Conservation (phyloP, 2,797 vertebrate genomes). For the Silurus aristotelis region DNA sequence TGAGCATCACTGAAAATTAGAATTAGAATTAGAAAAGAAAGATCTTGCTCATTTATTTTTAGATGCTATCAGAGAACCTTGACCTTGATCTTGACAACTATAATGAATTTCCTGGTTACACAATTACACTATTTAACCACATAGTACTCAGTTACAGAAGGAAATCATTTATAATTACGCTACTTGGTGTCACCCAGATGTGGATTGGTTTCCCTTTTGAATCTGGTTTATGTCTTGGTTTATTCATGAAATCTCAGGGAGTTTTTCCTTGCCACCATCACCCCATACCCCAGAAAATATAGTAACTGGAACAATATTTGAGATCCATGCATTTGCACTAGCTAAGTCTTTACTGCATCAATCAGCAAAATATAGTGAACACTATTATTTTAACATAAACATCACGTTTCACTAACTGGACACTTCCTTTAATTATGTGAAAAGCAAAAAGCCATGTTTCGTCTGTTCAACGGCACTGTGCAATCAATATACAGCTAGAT, state of each 20-base stretch:
- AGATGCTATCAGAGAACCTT: background rate
- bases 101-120: too few relatives aligned
- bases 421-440: conserved; percentile 30
- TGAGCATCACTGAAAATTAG: background rate
- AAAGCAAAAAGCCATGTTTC: conserved; percentile 51
- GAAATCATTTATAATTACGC: too few relatives aligned
- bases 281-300: too few relatives aligned
- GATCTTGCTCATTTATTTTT: background rate
- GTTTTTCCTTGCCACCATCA: too few relatives aligned
- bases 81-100: background rate
- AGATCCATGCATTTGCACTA: background rate
- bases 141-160: too few relatives aligned
- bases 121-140: too few relatives aligned
- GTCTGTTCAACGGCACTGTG: conserved; percentile 72
- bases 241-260: too few relatives aligned
- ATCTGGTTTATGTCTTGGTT: too few relatives aligned
- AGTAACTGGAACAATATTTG: too few relatives aligned
- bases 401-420: too few relatives aligned
- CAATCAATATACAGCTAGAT: conserved; percentile 84
- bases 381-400: background rate
- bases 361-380: background rate
- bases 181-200: too few relatives aligned
- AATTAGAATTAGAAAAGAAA: background rate
- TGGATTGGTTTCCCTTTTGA: too few relatives aligned
- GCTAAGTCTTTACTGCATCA: background rate